Conservation (phyloP, 2,113 vertebrate species). For the Petromus typicus region DNA sequence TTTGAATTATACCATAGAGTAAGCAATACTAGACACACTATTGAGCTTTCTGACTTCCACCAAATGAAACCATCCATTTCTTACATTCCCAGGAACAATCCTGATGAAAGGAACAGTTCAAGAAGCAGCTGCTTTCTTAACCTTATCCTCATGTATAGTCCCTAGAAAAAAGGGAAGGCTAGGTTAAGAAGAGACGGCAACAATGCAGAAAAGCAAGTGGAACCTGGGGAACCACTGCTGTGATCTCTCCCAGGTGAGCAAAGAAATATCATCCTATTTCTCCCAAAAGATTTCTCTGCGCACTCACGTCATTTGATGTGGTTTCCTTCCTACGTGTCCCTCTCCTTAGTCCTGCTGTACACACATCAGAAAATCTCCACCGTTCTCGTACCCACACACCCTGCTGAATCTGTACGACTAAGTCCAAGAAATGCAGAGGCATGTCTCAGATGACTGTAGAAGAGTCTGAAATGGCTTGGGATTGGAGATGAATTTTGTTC, state of each 20-base stretch:
- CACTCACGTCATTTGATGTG: neutral
- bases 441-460: neutral
- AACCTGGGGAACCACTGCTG: neutral
- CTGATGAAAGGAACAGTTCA: neutral
- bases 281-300: neutral
- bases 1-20: neutral
- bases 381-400: neutral
- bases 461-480: neutral
- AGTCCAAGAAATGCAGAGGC: neutral
- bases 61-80: neutral
- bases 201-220: neutral
- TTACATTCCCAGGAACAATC: neutral
- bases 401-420: neutral
- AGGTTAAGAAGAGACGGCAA: neutral
- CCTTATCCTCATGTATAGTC: neutral
- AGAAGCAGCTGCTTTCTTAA: neutral
- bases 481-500: constrained; percentile 39
- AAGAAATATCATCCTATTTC: neutral
- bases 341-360: neutral
- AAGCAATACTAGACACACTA: neutral
- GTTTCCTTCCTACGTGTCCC: neutral
- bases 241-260: neutral
- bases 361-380: neutral
- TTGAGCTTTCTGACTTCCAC: neutral
- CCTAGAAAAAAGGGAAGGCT: neutral